Evolutionary conservation across 2,888 invertebrate species (phyloP).

Genomic region (Aleiodes testaceus): DNA sequence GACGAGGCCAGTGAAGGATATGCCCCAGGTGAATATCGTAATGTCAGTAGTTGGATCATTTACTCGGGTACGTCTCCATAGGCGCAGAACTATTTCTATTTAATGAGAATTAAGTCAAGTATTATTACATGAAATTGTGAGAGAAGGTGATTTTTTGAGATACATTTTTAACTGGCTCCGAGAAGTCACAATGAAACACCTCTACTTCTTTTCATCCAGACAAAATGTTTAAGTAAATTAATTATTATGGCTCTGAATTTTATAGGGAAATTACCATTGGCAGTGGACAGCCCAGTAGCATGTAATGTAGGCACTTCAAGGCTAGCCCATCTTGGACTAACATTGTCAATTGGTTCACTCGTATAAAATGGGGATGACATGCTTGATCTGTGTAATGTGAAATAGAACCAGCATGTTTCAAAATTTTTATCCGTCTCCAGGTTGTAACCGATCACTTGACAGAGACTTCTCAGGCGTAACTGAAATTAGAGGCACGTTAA

Average conservation of each 20-base stretch:
- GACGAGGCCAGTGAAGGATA: conserved; percentile 88
- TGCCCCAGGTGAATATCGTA: conserved; percentile 86
- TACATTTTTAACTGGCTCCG: no score
- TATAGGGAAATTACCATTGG: conserved; percentile 64
- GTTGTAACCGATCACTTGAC: conserved; percentile 83
- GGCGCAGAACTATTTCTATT: conserved; percentile 67
- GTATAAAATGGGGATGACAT: conserved; percentile 90
- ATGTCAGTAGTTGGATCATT: conserved; percentile 74
- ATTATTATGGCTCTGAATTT: conserved; percentile 8
- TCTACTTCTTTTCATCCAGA: no score
- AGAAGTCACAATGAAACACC: no score
- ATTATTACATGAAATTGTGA: conserved; percentile 8
- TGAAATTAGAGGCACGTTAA: conserved; percentile 65
- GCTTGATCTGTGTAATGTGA: conserved; percentile 85
- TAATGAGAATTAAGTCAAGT: conserved; percentile 54
- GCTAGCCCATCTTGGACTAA: conserved; percentile 88
- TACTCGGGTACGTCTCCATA: conserved; percentile 65
- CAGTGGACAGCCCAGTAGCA: conserved; percentile 72
- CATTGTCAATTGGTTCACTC: conserved; percentile 82
- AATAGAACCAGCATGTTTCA: conserved; percentile 79
- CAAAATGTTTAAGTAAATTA: no score
- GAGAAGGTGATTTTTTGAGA: no score
- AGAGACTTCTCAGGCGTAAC: conserved; percentile 85
- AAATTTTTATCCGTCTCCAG: conserved; percentile 74
- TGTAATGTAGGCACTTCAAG: conserved; percentile 79